Evolutionary conservation across 2,888 invertebrate species (phyloP).

Genomic region (Nymphalis c-album): DNA sequence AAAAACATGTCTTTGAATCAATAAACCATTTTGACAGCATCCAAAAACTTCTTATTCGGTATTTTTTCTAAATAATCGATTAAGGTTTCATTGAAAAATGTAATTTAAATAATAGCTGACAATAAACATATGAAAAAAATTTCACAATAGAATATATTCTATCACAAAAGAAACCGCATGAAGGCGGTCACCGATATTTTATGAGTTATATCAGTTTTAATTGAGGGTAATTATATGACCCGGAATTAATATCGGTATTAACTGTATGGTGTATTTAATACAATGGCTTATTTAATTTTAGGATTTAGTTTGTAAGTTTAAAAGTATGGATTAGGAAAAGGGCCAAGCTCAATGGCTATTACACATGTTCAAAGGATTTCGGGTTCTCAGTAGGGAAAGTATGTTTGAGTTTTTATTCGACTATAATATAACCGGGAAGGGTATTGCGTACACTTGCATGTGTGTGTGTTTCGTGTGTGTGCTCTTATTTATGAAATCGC

Average conservation of each 20-base stretch:
- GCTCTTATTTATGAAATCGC: no score
- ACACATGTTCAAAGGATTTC: not conserved
- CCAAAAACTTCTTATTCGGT: no score
- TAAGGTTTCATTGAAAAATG: no score
- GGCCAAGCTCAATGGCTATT: no score
- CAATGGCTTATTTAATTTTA: not conserved
- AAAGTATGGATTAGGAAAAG: no score
- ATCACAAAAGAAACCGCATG: constrained; percentile 6
- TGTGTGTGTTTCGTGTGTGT: no score
- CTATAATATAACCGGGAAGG: not conserved
- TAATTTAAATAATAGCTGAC: no score
- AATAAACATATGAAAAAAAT: not conserved
- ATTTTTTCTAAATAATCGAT: no score
- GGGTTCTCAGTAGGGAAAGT: not conserved
- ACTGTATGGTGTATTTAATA: constrained; percentile 7
- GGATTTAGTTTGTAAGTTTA: not conserved
- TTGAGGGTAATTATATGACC: constrained; percentile 9
- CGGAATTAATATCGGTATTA: constrained; percentile 7
- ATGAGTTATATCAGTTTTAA: constrained; percentile 6
- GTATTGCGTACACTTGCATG: not conserved
- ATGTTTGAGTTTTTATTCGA: not conserved
- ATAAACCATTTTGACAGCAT: no score
- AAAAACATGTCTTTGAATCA: no score
- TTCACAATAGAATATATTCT: not conserved
- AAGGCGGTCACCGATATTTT: constrained; percentile 3